Evolutionary conservation across 2,113 vertebrate species (phyloP), one percentile per base, ranked within the genome.

Genomic region (Climacteris rufus): DNA sequence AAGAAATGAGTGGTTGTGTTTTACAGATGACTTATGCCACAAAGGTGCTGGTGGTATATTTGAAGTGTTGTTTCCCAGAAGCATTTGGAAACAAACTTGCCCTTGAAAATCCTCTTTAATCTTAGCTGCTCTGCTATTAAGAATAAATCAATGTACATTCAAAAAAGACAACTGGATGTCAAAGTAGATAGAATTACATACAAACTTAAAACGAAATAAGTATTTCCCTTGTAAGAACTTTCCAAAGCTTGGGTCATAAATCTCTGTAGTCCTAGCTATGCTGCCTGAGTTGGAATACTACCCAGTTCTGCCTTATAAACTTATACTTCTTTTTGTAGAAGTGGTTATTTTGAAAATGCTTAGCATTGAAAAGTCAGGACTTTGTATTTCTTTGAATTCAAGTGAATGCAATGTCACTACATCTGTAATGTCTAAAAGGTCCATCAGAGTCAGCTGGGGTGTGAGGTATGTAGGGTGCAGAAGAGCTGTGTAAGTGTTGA

Each of bases 41-140:
- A 49, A 47, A 66, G 30, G 19, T 85, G 47, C 39, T 87, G 21
- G 16, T 83, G 37, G 3, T 72, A 1, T 60, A 19, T 57, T 80
- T 89, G 40, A 75, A 14, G 7, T 50, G 13, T 81, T 52, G 59
- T 59, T 88, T 90, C 42, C 56, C 35, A 47, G 53, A 75, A 81
- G 72, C 28, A 31, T 91, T 95, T 80, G 83, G 44, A 81, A 94
- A 61, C n/a, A 74, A 81, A 47, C 14, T 66, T 75, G 49, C 10
- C 18, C 18, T 83, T 72, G 80, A 60, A 90, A 92, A 74, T 71
- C 21, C 19, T 54, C 49, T 81, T 92, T 83, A 60, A 49, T 89
- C 53, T 70, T 76, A 37, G 4, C 15, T 81, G 7, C 54, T 66
- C 16, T 91, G 64, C n/a, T 83, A 65, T 44, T 57, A 72, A 85